Base-by-base conservation (phyloP, 2,113 vertebrate genomes). In the Sterrhoptilus dennistouni region DNA sequence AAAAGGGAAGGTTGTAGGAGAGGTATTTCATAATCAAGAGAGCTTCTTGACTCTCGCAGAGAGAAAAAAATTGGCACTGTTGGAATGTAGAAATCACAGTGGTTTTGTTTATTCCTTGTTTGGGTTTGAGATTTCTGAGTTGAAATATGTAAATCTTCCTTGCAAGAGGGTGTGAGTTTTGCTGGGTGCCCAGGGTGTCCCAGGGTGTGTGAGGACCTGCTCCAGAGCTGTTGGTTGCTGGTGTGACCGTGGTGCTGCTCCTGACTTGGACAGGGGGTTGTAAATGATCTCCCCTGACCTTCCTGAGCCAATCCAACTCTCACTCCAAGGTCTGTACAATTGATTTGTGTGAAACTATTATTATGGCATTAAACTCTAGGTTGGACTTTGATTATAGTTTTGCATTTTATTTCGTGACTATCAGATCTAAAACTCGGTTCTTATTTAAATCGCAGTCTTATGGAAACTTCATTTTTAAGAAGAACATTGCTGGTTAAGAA, bases 201-300 rank as follows among this genome's bases (percentile, higher is more conserved):
- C 7, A 12, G 38, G 42, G 16, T 0, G 0, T 44, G 27, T 1
- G 11, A 50, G 69, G 23, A 28, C 57, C 52, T 8, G 0, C 31
- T 16, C 14, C 54, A 23, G 44, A 27, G 29, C 0, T 1, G 33
- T 21, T 59, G 52, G 25, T 24, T 66, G n/a, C 10, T 78, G 61
- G 13, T 69, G 61, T 60, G 53, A 65, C 40, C 0, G 0, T 35
- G 21, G 16, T 65, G 40, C 44, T 83, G 38, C 35, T 23, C 38
- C 35, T 74, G 29, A 31, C 31, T 70, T 42, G 82, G 25, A 2
- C 7, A 49, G 28, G 17, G 16, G 2, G 3, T 2, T 20, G 8
- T 50, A 42, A 54, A 64, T 4, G 28, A 84, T 14, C 20, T 82
- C 35, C 8, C 8, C 64, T 60, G 33, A 13, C 38, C 23, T 61